Conservation (phyloP, 1,140 invertebrate genomes). For the Hesperophylax magnus region DNA sequence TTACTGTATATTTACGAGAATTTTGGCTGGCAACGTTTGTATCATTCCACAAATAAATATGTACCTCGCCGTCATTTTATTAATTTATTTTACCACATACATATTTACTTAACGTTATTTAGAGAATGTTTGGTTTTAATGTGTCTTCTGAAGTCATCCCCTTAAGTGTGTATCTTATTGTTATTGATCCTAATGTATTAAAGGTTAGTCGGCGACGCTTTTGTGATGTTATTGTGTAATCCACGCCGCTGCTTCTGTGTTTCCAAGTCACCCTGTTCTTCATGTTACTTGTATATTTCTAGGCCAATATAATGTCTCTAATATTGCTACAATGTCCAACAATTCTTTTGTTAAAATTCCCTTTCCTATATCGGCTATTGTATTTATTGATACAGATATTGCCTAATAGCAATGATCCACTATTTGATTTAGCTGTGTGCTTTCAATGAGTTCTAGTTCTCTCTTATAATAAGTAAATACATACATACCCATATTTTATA, state of each 20-base stretch:
- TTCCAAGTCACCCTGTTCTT: constrained; percentile 22
- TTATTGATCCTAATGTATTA: background rate
- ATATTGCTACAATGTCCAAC: background rate
- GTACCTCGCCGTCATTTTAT: background rate
- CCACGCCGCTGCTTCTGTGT: constrained; percentile 44
- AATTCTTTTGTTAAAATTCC: no score
- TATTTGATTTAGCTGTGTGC: no score
- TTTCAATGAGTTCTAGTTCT: no score
- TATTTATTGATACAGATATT: no score
- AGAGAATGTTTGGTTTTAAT: background rate
- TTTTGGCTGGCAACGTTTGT: background rate
- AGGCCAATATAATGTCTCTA: constrained; percentile 13
- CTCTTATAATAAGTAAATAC: background rate
- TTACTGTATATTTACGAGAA: background rate
- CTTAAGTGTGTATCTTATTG: background rate
- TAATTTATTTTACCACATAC: background rate
- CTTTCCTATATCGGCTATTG: no score
- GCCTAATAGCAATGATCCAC: no score
- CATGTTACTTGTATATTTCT: background rate
- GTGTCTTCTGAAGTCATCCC: background rate
- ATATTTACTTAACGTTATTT: background rate
- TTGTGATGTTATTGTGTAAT: constrained; percentile 36
- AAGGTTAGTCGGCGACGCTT: constrained; percentile 21
- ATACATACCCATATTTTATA: constrained; percentile 22
- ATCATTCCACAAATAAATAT: constrained; percentile 9